Evolutionary conservation across 35 echinoderm and acorn worm genomes (phyloP), one percentile per base, ranked within the genome.

Genomic region (Apostichopus californicus): DNA sequence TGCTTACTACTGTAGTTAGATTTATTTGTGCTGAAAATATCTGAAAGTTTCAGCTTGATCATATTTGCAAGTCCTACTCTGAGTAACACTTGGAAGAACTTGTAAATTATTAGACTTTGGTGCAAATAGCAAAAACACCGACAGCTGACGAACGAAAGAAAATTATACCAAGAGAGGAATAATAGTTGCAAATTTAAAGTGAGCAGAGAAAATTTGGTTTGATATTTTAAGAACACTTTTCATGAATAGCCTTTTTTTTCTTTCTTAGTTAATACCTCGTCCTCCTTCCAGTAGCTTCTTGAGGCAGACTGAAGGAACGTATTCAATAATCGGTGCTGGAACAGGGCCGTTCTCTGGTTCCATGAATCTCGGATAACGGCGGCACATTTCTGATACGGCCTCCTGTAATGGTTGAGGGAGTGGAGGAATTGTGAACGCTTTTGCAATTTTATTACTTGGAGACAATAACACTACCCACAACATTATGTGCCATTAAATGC

Each of bases 281-380:
- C 94, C 96, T 25, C 96, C 96, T 22, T 98, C 92, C 57, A 98
- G 86, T 14, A 98, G 72, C 70, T 89, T 93, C 34, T 92, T 95
- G 28, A 98, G 83, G 26, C 92, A 94, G 9, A 98, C 80, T 8
- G 90, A 63, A 8, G 86, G 64, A 71, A 11, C 64, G 28, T 63
- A 87, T 25, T 63, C 90, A 17, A 92, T 92, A 8, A 11, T 80
- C 9, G 24, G 77, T 57, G 77, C 54, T 25, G 86, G 57, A 7
- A 64, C 86, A 63, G 11, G 13, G 1, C 64, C 86, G 6, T 13
- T 66, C 15, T 24, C 23, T 4, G 86, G 57, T 15, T 87, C 80
- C 52, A 26, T 56, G 12, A 8, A 21, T 87, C 86, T 64, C 20
- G 61, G 80, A 57, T 83, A 55, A 11, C 55, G 54, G 14, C 17